Percentiles rank a stretch among this genome's conserved stretches.
These are phyloP conservation scores for Drosophila bocki DNA, from an alignment of 1,140 invertebrate genomes.

Conservation along the genomic window DNA sequence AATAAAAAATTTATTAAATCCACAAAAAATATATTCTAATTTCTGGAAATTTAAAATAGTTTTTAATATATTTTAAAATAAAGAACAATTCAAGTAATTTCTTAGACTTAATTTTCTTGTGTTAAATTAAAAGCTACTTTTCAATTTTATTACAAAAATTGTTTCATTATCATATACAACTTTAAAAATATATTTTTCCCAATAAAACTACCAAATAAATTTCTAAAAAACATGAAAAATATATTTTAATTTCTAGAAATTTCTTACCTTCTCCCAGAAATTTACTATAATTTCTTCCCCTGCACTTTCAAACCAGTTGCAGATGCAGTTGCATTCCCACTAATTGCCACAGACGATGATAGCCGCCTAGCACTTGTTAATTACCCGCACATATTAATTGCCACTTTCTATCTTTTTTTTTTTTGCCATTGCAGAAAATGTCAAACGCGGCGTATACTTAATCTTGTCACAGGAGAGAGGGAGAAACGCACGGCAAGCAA, in stretches of 20 bases:
- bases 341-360: conserved; percentile 64
- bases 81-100: too few species aligned
- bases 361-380: conserved; percentile 60
- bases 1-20: neutral
- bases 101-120: too few species aligned
- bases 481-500: conserved; percentile 39
- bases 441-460: conserved; percentile 57
- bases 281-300: neutral
- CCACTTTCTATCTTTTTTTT: conserved; percentile 59
- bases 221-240: neutral
- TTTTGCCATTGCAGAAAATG: conserved; percentile 69
- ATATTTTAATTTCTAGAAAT: too few species aligned
- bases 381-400: conserved; percentile 73
- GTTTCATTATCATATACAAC: too few species aligned
- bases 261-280: neutral
- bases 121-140: too few species aligned
- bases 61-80: too few species aligned
- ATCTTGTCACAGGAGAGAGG: conserved; percentile 19
- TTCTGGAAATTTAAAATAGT: too few species aligned
- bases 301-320: conserved; percentile 57
- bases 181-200: too few species aligned
- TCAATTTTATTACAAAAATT: too few species aligned
- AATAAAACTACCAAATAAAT: neutral
- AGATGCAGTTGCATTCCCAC: conserved; percentile 52
- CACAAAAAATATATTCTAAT: neutral